Base-by-base conservation (phyloP, 2,888 invertebrate species). In the Thymelicus lineola region DNA sequence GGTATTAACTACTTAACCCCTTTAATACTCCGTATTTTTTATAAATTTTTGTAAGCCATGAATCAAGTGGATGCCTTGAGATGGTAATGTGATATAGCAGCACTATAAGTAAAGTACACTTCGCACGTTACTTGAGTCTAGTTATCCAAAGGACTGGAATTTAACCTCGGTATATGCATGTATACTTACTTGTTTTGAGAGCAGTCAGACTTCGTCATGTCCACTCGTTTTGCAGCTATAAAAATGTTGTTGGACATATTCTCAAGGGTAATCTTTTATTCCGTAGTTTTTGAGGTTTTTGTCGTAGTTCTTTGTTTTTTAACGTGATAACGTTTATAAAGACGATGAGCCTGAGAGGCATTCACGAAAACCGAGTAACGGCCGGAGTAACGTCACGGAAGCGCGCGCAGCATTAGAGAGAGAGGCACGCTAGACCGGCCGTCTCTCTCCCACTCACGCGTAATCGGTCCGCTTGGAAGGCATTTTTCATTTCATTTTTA, bases 121-220 rank as follows among this genome's bases (percentile, higher is more conserved):
- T 45, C 50, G 53, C 17, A 14, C 57, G 46, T 68, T 62, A 68
- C 61, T 46, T 66, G 57, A 50, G 36, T 58, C 57, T 63, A 48
- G 62, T 35, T 69, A 63, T 63, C 28, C 57, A 63, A 63, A 69
- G 48, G 63, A 62, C 63, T 69, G 69, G 69, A 69, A 63, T 69
- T 63, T 63, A 69, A 63, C 68, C 68, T 69, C 63, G 68, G 35
- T 57, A 46, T 46, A 35, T 28, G 53, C 12, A 57, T 58, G 66
- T 72, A 69, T 75, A 64, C 71, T 70, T 75, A 64, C 71, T 70
- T 74, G 70, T 74, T 62, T 59, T 69, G 58, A 62, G 62, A 66
- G 46, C 62, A n/a, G 64, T 53, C 50, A 65, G 50, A 70, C 63
- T 64, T 70, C 58, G 42, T 10, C 28, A 17, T 46, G 20, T 6